Conservation (phyloP, 2,113 vertebrate species). For the Cygnus atratus region DNA sequence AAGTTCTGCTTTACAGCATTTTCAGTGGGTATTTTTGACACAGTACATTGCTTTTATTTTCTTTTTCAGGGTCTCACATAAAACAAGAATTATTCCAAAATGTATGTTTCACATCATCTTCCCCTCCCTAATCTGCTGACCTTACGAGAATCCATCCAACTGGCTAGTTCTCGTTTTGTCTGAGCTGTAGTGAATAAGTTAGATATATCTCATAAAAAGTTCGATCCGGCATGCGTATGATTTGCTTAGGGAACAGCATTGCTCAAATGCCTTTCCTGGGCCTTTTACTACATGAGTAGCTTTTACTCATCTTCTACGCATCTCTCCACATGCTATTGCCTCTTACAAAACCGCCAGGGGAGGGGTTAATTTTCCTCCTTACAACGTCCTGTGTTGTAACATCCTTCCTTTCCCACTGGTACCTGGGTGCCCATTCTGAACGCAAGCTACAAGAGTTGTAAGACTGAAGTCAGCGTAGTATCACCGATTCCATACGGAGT, state of each 20-base stretch:
- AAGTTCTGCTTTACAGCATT: neutral
- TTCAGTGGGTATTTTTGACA: neutral
- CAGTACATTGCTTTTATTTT: fast-evolving
- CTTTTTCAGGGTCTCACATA: neutral
- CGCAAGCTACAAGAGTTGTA: neutral
- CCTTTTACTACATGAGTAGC: neutral
- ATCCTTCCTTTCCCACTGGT: slow-evolving; percentile 20
- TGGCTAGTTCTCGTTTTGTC: neutral
- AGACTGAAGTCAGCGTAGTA: neutral
- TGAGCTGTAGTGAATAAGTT: neutral
- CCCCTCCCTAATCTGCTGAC: neutral
- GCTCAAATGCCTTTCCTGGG: neutral
- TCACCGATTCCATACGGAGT: neutral
- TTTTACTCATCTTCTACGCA: neutral
- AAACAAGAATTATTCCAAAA: neutral
- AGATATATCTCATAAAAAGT: neutral
- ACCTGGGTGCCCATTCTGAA: neutral
- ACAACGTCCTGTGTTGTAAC: slow-evolving; percentile 38
- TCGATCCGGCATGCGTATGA: fast-evolving
- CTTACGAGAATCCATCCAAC: neutral
- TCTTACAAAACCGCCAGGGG: slow-evolving; percentile 13
- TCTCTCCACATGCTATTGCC: neutral
- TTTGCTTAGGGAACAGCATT: neutral
- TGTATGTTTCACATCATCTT: neutral
- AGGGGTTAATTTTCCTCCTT: slow-evolving; percentile 17